Evolutionary conservation across 2,113 vertebrate species (phyloP).

Genomic region (Tor tambroides): DNA sequence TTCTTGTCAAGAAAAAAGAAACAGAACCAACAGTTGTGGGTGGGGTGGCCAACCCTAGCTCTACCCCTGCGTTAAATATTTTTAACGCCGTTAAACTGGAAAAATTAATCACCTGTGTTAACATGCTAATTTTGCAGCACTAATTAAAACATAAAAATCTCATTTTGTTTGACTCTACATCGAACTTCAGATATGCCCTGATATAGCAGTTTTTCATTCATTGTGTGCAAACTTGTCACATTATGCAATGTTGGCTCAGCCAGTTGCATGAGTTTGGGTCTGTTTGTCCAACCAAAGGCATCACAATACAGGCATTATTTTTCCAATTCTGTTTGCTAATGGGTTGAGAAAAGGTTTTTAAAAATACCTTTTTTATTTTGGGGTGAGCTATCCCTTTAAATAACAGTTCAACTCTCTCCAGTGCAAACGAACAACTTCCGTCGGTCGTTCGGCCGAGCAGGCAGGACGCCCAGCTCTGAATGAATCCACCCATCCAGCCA

Average conservation of each 20-base stretch:
- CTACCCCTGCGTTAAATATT: too few species aligned
- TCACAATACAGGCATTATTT: not conserved
- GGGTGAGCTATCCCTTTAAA: not conserved
- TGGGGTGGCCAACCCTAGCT: too few species aligned
- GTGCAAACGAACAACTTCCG: conserved; percentile 69
- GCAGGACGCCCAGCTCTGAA: conserved; percentile 59
- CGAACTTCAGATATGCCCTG: not conserved
- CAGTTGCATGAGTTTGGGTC: not conserved
- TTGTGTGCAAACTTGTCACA: not conserved
- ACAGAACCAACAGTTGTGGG: too few species aligned
- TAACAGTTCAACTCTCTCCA: conserved; percentile 48
- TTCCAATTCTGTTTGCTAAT: not conserved
- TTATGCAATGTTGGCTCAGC: not conserved
- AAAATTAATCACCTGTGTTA: too few species aligned
- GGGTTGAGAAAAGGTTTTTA: not conserved
- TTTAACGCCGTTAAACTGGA: too few species aligned
- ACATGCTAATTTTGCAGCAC: too few species aligned
- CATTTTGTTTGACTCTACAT: not conserved
- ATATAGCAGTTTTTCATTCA: not conserved
- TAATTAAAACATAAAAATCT: not conserved
- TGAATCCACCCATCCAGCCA: conserved; percentile 75
- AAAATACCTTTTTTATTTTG: not conserved
- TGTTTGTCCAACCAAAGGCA: not conserved
- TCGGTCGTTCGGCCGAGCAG: conserved; percentile 70
- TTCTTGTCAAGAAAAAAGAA: too few species aligned